These are phyloP conservation scores for Scaptomyza polygonia DNA, from an alignment of 2,888 invertebrate genomes.

Conservation along the genomic window DNA sequence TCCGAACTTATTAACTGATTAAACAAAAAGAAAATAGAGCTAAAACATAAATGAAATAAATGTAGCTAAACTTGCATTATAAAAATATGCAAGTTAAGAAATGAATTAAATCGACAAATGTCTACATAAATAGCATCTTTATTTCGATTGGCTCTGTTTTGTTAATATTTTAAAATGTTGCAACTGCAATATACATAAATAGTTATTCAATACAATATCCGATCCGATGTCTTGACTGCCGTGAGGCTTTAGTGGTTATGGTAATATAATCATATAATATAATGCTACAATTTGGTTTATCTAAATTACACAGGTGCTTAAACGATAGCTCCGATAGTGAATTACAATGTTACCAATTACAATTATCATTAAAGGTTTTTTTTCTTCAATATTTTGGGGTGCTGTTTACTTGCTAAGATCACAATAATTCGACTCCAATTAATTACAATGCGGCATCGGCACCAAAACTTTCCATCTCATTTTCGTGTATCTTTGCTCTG, in stretches of 20 bases:
- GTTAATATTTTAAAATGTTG: slow-evolving; percentile 59
- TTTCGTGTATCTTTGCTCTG: slow-evolving; percentile 20
- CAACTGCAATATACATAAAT: slow-evolving; percentile 57
- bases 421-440: slow-evolving; percentile 63
- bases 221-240: slow-evolving; percentile 11
- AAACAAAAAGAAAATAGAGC: no score
- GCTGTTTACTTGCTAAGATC: slow-evolving; percentile 64
- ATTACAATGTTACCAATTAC: slow-evolving; percentile 33
- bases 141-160: slow-evolving; percentile 58
- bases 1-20: no score
- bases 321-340: slow-evolving; percentile 14
- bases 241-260: slow-evolving; percentile 4
- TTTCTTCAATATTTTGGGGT: slow-evolving; percentile 44
- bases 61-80: no score
- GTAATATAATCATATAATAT: background rate
- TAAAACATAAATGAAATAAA: no score
- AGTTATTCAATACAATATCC: slow-evolving; percentile 45
- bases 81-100: background rate
- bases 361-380: slow-evolving; percentile 9
- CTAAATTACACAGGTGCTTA: slow-evolving; percentile 32
- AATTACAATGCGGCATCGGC: slow-evolving; percentile 39
- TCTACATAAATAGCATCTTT: slow-evolving; percentile 69
- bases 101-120: background rate
- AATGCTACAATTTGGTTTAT: slow-evolving; percentile 43
- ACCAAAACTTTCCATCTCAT: slow-evolving; percentile 29